Percentiles rank a stretch among this genome's conserved stretches.
Conservation (phyloP, 1,140 invertebrate species). For the Eurosta solidaginis region DNA sequence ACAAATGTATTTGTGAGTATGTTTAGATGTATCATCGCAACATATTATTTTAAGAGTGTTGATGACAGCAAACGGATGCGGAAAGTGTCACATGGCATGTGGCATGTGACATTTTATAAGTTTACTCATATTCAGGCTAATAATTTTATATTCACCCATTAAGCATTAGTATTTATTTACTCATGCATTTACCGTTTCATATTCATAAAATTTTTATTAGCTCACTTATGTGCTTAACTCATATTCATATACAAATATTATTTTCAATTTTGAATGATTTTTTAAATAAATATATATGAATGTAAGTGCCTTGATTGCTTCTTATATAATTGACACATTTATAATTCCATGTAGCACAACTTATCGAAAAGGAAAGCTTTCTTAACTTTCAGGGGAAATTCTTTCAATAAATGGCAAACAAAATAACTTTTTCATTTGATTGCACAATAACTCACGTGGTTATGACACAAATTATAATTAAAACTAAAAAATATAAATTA, state of each 20-base stretch:
- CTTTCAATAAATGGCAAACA: too few relatives aligned
- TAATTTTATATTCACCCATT: constrained; percentile 18
- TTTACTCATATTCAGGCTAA: neutral
- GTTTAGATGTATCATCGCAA: too few relatives aligned
- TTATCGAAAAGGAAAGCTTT: too few relatives aligned
- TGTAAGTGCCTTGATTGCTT: neutral
- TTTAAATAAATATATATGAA: neutral
- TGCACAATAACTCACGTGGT: too few relatives aligned
- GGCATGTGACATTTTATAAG: neutral
- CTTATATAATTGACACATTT: neutral
- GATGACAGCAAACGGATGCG: neutral
- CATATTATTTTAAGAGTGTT: neutral
- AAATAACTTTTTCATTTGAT: too few relatives aligned
- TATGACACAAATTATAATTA: too few relatives aligned
- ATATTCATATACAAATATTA: too few relatives aligned
- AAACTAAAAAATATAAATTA: too few relatives aligned
- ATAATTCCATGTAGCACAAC: too few relatives aligned
- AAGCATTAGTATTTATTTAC: neutral
- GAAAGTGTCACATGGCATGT: too few relatives aligned
- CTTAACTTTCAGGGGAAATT: too few relatives aligned
- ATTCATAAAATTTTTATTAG: neutral
- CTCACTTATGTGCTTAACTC: neutral
- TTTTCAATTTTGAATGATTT: too few relatives aligned
- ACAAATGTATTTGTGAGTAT: neutral
- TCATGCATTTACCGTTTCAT: neutral